phyloP scores from a whole-genome alignment of 1,140 invertebrate genomes.

The Chironomus striatipennis region DNA sequence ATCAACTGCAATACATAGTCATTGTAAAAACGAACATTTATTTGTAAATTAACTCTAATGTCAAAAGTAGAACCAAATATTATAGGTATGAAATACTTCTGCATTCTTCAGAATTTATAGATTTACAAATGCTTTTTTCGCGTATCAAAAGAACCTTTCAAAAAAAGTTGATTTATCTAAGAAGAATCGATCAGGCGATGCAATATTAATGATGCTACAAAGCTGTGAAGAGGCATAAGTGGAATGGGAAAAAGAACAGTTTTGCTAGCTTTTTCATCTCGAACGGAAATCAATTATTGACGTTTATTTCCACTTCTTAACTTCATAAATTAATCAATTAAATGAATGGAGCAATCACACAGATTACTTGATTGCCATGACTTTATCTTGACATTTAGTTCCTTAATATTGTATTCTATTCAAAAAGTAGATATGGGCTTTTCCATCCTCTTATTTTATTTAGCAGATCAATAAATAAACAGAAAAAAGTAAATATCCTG shows the following conservation, averaged over 20 bases:
- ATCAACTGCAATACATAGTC: no score
- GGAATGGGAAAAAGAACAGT: not conserved
- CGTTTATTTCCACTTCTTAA: not conserved
- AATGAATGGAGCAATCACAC: not conserved
- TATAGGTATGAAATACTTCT: no score
- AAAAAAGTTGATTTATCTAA: no score
- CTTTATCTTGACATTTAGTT: conserved; percentile 14
- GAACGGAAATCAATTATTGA: not conserved
- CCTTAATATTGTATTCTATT: not conserved
- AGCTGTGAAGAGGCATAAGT: not conserved
- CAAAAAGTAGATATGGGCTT: not conserved
- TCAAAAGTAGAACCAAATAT: no score
- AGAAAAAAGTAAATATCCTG: not conserved
- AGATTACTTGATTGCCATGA: not conserved
- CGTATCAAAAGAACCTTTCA: no score
- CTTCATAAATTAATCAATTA: conserved; percentile 15
- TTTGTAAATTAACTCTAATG: no score
- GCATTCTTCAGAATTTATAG: no score
- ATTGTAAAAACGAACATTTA: no score
- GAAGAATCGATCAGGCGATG: not conserved
- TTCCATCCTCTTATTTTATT: no score
- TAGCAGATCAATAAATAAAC: not conserved
- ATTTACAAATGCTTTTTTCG: no score
- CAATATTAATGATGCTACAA: conserved; percentile 1
- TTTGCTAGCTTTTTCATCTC: not conserved